Evolutionary conservation across 2,797 vertebrate species (phyloP).

Genomic region (Parambassis ranga): DNA sequence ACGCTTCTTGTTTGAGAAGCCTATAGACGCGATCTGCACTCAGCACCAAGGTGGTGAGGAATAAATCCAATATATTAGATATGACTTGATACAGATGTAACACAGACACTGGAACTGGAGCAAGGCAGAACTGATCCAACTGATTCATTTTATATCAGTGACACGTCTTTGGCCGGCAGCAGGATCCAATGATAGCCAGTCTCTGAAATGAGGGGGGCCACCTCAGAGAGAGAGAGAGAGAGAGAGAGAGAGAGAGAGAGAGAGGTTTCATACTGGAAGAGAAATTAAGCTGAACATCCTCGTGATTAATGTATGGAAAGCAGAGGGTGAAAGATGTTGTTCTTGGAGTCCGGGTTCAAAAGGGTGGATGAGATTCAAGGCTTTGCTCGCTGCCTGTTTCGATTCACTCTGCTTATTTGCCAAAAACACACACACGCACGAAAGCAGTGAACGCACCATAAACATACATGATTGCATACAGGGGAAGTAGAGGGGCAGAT

Average conservation of each 20-base stretch:
- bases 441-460: not conserved
- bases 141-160: constrained; percentile 37
- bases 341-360: constrained; percentile 62
- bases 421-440: constrained; percentile 8
- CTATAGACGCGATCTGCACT: constrained; percentile 3
- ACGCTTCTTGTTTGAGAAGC: constrained; percentile 38
- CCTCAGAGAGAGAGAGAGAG: constrained; percentile 22
- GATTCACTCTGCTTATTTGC: constrained; percentile 11
- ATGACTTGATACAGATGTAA: constrained; percentile 46
- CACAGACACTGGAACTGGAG: constrained; percentile 32
- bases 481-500: not conserved
- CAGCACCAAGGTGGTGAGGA: constrained; percentile 15
- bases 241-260: constrained; percentile 12
- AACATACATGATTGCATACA: not conserved
- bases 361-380: constrained; percentile 49
- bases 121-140: constrained; percentile 27
- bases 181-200: constrained; percentile 2
- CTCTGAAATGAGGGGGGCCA: constrained; percentile 16
- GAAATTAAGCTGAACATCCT: constrained; percentile 57
- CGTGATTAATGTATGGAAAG: constrained; percentile 66
- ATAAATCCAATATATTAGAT: constrained; percentile 27
- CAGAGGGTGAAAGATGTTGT: constrained; percentile 51
- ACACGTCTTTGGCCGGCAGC: constrained; percentile 36
- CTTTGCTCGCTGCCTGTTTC: constrained; percentile 20
- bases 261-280: constrained; percentile 29